phyloP scores from a whole-genome alignment of 1,140 invertebrate species.

The Elysia chlorotica region DNA sequence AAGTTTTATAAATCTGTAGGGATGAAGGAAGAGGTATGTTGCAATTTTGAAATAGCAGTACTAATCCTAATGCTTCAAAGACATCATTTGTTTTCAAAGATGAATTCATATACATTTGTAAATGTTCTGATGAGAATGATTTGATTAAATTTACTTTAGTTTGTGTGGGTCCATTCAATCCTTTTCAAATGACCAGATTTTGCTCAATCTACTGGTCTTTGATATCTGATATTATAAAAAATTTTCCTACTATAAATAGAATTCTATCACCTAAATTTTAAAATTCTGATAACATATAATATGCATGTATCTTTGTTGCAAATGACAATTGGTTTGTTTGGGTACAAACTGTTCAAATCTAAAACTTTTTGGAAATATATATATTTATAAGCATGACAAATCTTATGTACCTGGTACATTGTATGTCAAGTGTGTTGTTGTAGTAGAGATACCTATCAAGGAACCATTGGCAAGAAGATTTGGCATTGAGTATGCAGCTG shows the following conservation, averaged over 20 bases:
- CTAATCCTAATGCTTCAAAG: background rate
- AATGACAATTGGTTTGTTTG: no score
- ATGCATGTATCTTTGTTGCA: no score
- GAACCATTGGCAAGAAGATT: background rate
- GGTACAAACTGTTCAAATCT: no score
- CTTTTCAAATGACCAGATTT: background rate
- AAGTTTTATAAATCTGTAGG: slow-evolving; percentile 55
- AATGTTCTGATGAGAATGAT: background rate
- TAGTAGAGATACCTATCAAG: background rate
- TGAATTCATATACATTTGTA: background rate
- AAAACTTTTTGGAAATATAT: no score
- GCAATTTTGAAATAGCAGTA: background rate
- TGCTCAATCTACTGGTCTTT: no score
- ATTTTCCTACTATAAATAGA: no score
- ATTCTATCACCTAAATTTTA: no score
- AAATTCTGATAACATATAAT: no score
- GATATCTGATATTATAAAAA: no score
- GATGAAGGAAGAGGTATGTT: background rate
- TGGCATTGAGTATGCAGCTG: background rate
- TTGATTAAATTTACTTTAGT: background rate
- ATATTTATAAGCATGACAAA: background rate
- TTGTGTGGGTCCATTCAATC: background rate
- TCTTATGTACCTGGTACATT: background rate
- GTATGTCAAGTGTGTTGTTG: background rate
- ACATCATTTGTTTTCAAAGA: background rate